These are phyloP conservation scores for Parazoanthus darwini DNA, from an alignment of 92 coral and sea anemone species.

Conservation along the genomic window DNA sequence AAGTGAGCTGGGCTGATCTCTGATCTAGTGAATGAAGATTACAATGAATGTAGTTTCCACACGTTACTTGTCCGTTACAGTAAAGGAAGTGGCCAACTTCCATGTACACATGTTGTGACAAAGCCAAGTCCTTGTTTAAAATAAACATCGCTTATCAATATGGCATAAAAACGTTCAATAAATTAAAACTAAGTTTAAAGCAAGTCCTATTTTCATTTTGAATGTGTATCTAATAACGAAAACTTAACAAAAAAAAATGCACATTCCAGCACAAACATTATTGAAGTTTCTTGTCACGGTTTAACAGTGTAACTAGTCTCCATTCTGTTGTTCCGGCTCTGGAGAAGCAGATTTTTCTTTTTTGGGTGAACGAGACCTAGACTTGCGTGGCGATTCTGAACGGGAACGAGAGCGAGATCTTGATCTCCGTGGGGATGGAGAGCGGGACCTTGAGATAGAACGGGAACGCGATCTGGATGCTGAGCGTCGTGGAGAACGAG, in stretches of 20 bases:
- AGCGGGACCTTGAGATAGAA: conserved; percentile 73
- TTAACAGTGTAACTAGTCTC: conserved; percentile 23
- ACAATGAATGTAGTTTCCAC: too few species aligned
- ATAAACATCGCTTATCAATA: background rate
- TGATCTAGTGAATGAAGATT: too few species aligned
- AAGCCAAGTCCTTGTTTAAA: background rate
- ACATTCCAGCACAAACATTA: background rate
- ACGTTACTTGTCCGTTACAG: too few species aligned
- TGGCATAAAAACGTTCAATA: background rate
- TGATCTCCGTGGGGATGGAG: conserved; percentile 53
- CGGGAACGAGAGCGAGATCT: conserved; percentile 64
- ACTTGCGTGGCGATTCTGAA: conserved; percentile 62
- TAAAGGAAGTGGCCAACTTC: too few species aligned
- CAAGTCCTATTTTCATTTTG: background rate
- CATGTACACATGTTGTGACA: background rate
- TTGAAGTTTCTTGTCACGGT: background rate
- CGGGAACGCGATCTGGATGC: conserved; percentile 63
- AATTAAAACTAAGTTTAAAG: background rate
- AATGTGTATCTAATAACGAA: background rate
- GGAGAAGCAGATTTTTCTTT: conserved; percentile 57
- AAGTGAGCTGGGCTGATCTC: too few species aligned
- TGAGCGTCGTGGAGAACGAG: conserved; percentile 70
- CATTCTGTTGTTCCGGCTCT: conserved; percentile 44
- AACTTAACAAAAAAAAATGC: background rate
- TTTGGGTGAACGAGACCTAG: conserved; percentile 55